Evolutionary conservation across 2,888 invertebrate species (phyloP).

Genomic region (Lycia hirtaria): DNA sequence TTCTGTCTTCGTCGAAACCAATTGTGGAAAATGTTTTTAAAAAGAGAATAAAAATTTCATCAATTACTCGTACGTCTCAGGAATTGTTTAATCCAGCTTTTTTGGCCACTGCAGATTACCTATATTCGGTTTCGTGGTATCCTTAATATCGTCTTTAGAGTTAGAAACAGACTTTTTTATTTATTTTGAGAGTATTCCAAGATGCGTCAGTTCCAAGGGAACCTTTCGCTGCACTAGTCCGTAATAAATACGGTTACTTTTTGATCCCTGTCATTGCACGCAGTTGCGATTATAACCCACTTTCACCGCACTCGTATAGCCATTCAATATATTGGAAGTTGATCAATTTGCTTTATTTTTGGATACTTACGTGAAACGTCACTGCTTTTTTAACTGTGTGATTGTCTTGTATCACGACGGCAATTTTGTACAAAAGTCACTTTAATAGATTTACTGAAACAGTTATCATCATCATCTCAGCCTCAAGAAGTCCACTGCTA

Average conservation of each 20-base stretch:
- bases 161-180: neutral
- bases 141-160: no score
- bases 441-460: no score
- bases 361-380: neutral
- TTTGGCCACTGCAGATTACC: no score
- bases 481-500: no score
- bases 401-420: neutral
- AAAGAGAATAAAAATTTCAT: no score
- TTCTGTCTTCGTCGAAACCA: no score
- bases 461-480: no score
- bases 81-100: no score
- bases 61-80: no score
- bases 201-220: neutral
- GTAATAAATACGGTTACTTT: slow-evolving; percentile 38
- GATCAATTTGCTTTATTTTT: slow-evolving; percentile 15
- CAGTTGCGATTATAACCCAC: slow-evolving; percentile 36
- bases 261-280: slow-evolving; percentile 31
- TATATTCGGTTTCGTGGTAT: no score
- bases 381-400: slow-evolving; percentile 1
- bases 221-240: slow-evolving; percentile 2
- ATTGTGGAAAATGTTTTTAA: no score
- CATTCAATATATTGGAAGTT: slow-evolving; percentile 18
- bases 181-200: neutral
- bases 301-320: slow-evolving; percentile 31
- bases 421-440: no score